Conservation (phyloP, 2,797 vertebrate genomes). For the Clamator glandarius region DNA sequence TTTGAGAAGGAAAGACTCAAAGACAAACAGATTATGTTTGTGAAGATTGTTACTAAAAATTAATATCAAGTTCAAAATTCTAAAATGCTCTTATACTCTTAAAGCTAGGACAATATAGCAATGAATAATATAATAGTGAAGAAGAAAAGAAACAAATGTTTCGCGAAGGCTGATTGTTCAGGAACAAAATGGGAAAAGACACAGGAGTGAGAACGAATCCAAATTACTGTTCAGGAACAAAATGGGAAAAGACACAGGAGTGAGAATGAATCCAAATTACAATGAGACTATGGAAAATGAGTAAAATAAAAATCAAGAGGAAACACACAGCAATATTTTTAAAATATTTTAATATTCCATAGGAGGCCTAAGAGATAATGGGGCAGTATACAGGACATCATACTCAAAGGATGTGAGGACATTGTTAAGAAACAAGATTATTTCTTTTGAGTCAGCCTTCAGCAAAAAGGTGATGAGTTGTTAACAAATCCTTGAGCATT, state of each 20-base stretch:
- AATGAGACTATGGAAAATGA: not conserved
- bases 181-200: not conserved
- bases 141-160: not conserved
- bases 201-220: not conserved
- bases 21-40: not conserved
- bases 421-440: not conserved
- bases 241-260: not conserved
- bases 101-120: not conserved
- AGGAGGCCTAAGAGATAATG: not conserved
- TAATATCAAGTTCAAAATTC: not conserved
- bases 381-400: not conserved
- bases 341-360: not conserved
- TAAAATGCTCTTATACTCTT: not conserved
- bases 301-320: not conserved
- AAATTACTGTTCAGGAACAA: not conserved
- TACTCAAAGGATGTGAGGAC: rapidly evolving
- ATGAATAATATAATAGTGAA: not conserved
- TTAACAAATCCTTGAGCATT: not conserved
- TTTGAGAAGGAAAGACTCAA: not conserved
- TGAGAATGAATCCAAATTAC: not conserved
- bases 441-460: not conserved
- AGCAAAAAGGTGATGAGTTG: not conserved
- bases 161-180: not conserved
- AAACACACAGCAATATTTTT: not conserved
- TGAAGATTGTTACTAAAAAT: not conserved